A percentile compares a stretch with the other conserved stretches of the same genome.
Evolutionary conservation across 2,113 vertebrate genomes (phyloP).

Genomic region (Charina bottae): DNA sequence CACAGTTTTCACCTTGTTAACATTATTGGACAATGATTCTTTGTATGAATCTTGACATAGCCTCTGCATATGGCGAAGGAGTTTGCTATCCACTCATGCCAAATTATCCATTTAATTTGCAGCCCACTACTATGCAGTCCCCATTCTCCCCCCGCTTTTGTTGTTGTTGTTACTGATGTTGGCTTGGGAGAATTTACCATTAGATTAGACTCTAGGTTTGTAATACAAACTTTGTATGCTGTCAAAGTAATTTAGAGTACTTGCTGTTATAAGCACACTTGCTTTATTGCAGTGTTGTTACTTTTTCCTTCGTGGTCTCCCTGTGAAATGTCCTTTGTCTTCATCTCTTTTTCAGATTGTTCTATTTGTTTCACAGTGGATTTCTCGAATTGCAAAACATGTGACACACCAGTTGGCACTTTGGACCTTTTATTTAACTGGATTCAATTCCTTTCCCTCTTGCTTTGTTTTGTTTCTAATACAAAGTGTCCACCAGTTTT

Average conservation of each 20-base stretch:
- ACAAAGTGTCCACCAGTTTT: constrained; percentile 5
- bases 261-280: background rate
- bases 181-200: background rate
- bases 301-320: background rate
- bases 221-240: background rate
- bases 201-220: background rate
- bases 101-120: background rate
- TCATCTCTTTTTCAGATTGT: background rate
- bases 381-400: background rate
- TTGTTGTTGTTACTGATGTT: background rate
- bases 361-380: background rate
- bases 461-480: rapidly evolving
- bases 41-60: background rate
- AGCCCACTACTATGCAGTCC: background rate
- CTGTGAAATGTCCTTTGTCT: background rate
- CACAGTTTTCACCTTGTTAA: background rate
- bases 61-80: background rate
- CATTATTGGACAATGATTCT: background rate
- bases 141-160: background rate
- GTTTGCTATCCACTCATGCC: background rate
- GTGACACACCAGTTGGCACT: rapidly evolving
- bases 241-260: background rate
- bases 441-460: background rate
- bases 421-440: background rate
- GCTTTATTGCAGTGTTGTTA: background rate